Conservation (phyloP, 2,797 vertebrate genomes). For the Neosalanx taihuensis region DNA sequence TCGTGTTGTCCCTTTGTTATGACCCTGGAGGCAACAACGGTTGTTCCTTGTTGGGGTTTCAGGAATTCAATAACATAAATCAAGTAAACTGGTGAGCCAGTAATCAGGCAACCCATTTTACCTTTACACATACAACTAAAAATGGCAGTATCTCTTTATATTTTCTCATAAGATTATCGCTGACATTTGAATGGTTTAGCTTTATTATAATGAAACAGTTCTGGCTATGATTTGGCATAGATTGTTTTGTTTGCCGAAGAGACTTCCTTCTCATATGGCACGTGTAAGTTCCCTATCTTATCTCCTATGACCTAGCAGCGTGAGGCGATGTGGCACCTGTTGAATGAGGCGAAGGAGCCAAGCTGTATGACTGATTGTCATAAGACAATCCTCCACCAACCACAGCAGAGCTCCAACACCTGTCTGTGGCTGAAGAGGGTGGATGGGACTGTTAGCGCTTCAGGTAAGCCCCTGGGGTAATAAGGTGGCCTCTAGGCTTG, state of each 20-base stretch:
- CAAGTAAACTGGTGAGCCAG: background rate
- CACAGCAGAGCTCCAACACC: conserved; percentile 11
- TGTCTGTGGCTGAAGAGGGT: background rate
- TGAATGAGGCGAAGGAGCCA: background rate
- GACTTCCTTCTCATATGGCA: background rate
- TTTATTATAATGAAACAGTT: background rate
- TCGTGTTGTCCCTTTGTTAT: conserved; percentile 30
- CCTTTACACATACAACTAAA: too few relatives aligned
- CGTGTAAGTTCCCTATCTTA: background rate
- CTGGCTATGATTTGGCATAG: too few relatives aligned
- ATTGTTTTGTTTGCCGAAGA: background rate
- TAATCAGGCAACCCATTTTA: background rate
- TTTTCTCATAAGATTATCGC: background rate
- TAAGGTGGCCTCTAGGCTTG: conserved; percentile 28
- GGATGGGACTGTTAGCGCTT: background rate
- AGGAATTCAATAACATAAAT: conserved; percentile 30
- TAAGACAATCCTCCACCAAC: background rate
- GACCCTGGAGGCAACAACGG: conserved; percentile 31
- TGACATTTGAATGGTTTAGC: background rate
- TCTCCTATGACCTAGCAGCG: background rate
- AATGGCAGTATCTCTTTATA: background rate
- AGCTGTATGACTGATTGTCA: background rate
- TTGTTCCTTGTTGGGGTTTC: conserved; percentile 23
- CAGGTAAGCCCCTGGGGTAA: conserved; percentile 14
- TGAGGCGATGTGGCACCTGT: background rate